Evolutionary conservation across 2,888 invertebrate genomes (phyloP).

Genomic region (Eulithis testata): DNA sequence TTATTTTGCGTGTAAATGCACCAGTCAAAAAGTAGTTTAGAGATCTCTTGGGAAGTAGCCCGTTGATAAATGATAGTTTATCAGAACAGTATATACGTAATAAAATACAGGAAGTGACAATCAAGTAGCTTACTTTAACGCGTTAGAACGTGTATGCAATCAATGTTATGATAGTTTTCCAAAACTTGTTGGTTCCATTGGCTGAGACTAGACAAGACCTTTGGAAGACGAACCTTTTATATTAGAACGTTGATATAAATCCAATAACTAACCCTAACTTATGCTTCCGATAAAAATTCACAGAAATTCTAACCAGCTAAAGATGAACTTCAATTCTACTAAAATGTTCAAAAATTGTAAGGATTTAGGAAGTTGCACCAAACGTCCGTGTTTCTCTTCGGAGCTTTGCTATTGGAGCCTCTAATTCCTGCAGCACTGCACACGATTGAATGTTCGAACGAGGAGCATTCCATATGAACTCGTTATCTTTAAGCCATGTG

Average conservation of each 20-base stretch:
- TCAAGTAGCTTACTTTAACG: conserved; percentile 20
- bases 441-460: conserved; percentile 19
- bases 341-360: too few relatives aligned
- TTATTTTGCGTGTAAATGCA: too few relatives aligned
- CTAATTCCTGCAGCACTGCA: conserved; percentile 13
- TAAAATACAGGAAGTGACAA: conserved; percentile 24
- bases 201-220: neutral
- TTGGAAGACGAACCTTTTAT: too few relatives aligned
- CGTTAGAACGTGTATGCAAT: conserved; percentile 23
- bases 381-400: too few relatives aligned
- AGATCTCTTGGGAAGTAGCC: conserved; percentile 5
- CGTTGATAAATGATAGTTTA: conserved; percentile 16
- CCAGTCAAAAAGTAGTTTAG: neutral
- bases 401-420: conserved; percentile 2
- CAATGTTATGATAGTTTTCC: conserved; percentile 12
- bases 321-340: too few relatives aligned
- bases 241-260: too few relatives aligned
- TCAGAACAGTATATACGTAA: conserved; percentile 14
- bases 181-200: conserved; percentile 9
- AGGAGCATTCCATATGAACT: conserved; percentile 55
- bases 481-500: conserved; percentile 59
- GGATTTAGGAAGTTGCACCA: too few relatives aligned
- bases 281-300: too few relatives aligned
- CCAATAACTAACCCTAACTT: too few relatives aligned
- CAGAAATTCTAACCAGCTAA: too few relatives aligned